Percentiles rank a stretch among this genome's conserved stretches.
Evolutionary conservation across 2,888 invertebrate genomes (phyloP).

Genomic region (Pogonocherus hispidulus): DNA sequence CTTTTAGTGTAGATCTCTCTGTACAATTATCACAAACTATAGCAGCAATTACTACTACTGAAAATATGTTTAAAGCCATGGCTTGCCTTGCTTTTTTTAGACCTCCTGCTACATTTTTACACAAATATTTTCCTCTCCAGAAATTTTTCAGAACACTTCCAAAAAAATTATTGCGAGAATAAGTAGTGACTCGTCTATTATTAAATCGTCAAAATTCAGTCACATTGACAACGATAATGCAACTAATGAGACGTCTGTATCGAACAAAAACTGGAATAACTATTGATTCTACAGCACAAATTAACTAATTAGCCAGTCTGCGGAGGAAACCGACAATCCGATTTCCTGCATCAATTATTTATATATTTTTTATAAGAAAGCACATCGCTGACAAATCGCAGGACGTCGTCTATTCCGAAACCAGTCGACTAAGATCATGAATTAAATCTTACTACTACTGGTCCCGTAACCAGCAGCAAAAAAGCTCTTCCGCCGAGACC

Average conservation of each 20-base stretch:
- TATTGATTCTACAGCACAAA: background rate
- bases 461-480: constrained; percentile 41
- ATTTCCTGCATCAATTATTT: constrained; percentile 25
- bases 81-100: too few relatives aligned
- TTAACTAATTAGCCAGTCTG: constrained; percentile 15
- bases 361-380: background rate
- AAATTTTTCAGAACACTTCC: too few relatives aligned
- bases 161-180: too few relatives aligned
- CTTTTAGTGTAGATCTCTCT: too few relatives aligned
- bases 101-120: too few relatives aligned
- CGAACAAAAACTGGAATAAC: background rate
- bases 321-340: constrained; percentile 24
- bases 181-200: too few relatives aligned
- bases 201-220: background rate
- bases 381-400: constrained; percentile 40
- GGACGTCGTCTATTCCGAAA: constrained; percentile 44
- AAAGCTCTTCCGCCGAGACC: constrained; percentile 15
- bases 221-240: background rate
- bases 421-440: constrained; percentile 42
- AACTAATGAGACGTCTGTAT: background rate
- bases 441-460: constrained; percentile 44
- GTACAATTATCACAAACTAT: too few relatives aligned
- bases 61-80: too few relatives aligned
- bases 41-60: too few relatives aligned
- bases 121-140: too few relatives aligned